Evolutionary conservation across 2,113 vertebrate genomes (phyloP).

Genomic region (Monarcha castaneiventris): DNA sequence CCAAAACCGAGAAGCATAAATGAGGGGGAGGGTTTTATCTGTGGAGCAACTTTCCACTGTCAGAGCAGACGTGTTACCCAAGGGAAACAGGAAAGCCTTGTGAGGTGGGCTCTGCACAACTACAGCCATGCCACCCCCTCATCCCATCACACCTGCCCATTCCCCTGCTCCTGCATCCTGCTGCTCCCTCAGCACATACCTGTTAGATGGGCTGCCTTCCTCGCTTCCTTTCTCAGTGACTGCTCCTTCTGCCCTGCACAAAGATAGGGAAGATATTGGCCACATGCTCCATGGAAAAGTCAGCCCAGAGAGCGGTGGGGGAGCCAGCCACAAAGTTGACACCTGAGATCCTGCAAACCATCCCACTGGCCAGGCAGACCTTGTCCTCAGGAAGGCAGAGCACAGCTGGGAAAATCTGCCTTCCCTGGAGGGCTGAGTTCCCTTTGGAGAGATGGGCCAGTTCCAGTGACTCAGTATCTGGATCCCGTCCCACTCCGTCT

Average conservation of each 20-base stretch:
- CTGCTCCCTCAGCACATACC: conserved; percentile 33
- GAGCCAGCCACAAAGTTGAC: no score
- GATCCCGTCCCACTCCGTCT: neutral
- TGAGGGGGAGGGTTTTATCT: neutral
- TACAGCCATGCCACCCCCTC: neutral
- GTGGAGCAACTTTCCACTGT: neutral
- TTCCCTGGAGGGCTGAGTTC: neutral
- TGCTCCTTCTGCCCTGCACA: conserved; percentile 48
- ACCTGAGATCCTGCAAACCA: neutral
- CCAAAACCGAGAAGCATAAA: neutral
- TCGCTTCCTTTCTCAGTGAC: neutral
- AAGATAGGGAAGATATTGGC: neutral
- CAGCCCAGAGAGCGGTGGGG: neutral
- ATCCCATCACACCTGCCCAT: fast-evolving
- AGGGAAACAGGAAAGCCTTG: neutral
- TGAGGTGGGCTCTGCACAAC: neutral
- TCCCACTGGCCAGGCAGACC: neutral
- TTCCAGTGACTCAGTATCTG: fast-evolving
- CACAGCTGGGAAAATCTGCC: neutral
- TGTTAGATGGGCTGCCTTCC: conserved; percentile 74
- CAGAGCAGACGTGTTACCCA: fast-evolving
- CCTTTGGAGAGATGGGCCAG: neutral
- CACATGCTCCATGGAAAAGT: neutral
- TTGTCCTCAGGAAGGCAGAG: neutral
- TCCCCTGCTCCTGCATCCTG: neutral